These are phyloP conservation scores for Tachyglossus aculeatus DNA, from an alignment of 2,797 vertebrate genomes.

Conservation along the genomic window DNA sequence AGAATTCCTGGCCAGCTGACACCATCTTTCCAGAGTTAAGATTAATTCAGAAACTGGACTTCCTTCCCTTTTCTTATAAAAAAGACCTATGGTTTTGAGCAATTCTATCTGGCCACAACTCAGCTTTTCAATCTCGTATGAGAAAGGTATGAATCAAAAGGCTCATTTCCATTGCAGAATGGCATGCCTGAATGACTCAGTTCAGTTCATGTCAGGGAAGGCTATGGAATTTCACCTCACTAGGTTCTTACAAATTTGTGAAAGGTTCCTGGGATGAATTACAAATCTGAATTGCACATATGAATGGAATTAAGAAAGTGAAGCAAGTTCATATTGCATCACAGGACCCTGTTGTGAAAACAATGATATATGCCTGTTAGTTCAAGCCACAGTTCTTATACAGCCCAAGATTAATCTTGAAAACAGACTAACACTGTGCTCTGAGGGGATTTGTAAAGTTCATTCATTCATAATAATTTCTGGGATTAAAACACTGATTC, in stretches of 20 bases:
- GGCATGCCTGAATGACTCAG: conserved; percentile 41
- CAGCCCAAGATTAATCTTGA: background rate
- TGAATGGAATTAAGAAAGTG: conserved; percentile 36
- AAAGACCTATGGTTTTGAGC: background rate
- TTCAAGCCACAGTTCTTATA: background rate
- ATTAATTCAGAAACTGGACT: too few species aligned
- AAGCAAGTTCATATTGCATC: conserved; percentile 41
- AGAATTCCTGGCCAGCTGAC: too few species aligned
- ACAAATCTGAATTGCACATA: conserved; percentile 33
- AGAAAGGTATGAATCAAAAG: conserved; percentile 25
- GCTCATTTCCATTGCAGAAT: conserved; percentile 37
- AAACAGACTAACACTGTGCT: background rate
- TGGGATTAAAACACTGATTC: background rate
- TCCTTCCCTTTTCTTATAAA: too few species aligned
- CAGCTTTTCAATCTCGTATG: background rate
- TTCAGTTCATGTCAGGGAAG: conserved; percentile 49
- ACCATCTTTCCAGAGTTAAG: too few species aligned
- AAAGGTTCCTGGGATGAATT: conserved; percentile 60
- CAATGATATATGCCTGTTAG: background rate
- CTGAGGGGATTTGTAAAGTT: background rate
- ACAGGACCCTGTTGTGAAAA: background rate
- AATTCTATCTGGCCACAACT: background rate
- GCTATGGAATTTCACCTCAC: conserved; percentile 39
- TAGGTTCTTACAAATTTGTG: conserved; percentile 48
- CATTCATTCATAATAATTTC: background rate